These are phyloP conservation scores for Platysteira castanea DNA, from an alignment of 2,113 vertebrate species.

Conservation along the genomic window DNA sequence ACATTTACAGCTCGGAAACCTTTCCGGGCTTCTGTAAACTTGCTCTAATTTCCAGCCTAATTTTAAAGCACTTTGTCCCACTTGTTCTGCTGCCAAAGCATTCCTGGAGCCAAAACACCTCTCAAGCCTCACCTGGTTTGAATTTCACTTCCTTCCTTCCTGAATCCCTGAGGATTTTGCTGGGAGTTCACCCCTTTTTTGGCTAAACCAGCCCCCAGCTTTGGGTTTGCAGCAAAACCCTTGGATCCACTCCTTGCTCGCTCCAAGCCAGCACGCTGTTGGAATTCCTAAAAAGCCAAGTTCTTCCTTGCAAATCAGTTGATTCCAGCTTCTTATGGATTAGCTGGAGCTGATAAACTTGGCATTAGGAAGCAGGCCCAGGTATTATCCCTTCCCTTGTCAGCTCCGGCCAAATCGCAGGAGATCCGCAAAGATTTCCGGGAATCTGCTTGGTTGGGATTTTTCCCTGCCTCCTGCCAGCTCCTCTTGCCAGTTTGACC, in stretches of 20 bases:
- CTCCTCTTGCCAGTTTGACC: constrained; percentile 18
- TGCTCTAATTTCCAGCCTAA: background rate
- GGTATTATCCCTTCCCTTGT: background rate
- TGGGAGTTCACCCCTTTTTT: background rate
- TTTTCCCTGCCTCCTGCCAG: constrained; percentile 5
- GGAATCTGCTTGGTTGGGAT: background rate
- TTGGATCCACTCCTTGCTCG: background rate
- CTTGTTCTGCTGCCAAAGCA: background rate
- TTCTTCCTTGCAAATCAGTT: background rate
- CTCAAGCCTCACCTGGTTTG: background rate
- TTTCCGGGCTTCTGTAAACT: background rate
- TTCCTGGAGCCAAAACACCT: background rate
- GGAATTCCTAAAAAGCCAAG: constrained; percentile 38
- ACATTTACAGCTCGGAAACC: background rate
- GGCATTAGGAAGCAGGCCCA: background rate
- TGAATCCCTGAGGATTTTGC: background rate
- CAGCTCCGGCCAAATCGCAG: background rate
- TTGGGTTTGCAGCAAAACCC: background rate
- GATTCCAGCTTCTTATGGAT: background rate
- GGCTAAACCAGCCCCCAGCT: background rate
- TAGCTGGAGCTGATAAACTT: background rate
- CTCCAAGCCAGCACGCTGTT: background rate
- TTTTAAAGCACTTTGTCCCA: background rate
- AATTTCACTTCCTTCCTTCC: background rate
- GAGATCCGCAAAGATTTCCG: background rate